Conservation (phyloP, 1,140 invertebrate species). For the Copidosoma floridanum region DNA sequence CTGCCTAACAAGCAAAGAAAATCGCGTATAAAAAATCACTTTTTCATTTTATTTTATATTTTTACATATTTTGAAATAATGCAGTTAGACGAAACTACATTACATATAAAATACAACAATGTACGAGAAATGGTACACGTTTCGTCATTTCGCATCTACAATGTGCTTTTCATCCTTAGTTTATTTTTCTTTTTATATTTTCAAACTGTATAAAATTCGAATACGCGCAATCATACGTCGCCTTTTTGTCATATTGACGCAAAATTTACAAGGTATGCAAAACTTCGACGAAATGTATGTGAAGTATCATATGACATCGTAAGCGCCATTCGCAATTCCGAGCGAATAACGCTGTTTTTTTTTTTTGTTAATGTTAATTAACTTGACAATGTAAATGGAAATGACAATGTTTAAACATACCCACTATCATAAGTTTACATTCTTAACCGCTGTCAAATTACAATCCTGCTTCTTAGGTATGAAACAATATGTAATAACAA, state of each 20-base stretch:
- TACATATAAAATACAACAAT: conserved; percentile 25
- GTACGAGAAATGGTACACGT: conserved; percentile 25
- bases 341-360: conserved; percentile 5
- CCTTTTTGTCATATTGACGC: background rate
- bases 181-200: background rate
- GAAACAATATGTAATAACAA: conserved; percentile 7
- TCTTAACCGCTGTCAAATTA: conserved; percentile 8
- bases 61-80: conserved; percentile 21
- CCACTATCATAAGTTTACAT: too few relatives aligned
- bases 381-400: conserved; percentile 19
- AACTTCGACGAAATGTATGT: too few relatives aligned
- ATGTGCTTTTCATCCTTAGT: background rate
- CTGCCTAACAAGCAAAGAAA: conserved; percentile 15
- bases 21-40: conserved; percentile 26
- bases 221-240: conserved; percentile 7
- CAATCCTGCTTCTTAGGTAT: background rate
- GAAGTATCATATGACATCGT: background rate
- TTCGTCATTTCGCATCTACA: conserved; percentile 26
- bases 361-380: background rate
- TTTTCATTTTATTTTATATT: conserved; percentile 19
- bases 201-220: conserved; percentile 27
- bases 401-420: conserved; percentile 16
- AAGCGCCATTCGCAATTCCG: conserved; percentile 8
- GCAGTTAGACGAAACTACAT: conserved; percentile 22
- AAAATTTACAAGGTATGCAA: too few relatives aligned